A percentile compares a stretch with the other conserved stretches of the same genome.
phyloP scores from a whole-genome alignment of 1,140 invertebrate species.

The Cardiocondyla obscurior region DNA sequence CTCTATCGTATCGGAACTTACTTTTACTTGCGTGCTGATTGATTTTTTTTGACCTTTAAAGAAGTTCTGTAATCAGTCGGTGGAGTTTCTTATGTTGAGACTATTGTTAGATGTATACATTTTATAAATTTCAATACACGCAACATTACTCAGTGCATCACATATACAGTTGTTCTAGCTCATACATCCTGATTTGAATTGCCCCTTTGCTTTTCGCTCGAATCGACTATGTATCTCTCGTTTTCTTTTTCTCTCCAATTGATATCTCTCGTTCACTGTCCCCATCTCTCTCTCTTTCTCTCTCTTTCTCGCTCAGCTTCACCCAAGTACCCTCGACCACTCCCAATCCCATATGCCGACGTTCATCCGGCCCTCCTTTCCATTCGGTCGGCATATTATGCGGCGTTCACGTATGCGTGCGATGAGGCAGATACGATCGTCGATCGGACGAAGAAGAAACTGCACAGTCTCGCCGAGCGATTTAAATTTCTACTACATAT shows the following conservation, averaged over 20 bases:
- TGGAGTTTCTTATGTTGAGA: not conserved
- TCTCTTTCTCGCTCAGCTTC: conserved; percentile 49
- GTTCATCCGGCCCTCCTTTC: conserved; percentile 60
- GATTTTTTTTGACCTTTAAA: not conserved
- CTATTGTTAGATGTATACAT: not conserved
- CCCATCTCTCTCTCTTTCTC: conserved; percentile 19
- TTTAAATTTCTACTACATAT: conserved; percentile 54
- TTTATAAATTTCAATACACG: not conserved
- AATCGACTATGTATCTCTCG: conserved; percentile 19
- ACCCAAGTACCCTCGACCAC: conserved; percentile 58
- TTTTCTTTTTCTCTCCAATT: not conserved
- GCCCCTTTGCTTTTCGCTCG: conserved; percentile 4
- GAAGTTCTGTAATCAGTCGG: not conserved
- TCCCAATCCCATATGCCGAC: conserved; percentile 52
- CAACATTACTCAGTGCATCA: not conserved
- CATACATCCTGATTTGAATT: conserved; percentile 24
- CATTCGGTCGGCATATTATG: conserved; percentile 54
- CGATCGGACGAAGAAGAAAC: conserved; percentile 47
- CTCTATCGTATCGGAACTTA: not conserved
- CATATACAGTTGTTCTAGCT: conserved; percentile 21
- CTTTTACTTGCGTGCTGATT: not conserved
- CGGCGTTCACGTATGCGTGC: conserved; percentile 59
- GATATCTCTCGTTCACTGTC: conserved; percentile 42
- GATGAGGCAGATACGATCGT: conserved; percentile 54
- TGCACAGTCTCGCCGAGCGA: conserved; percentile 15